A percentile compares a stretch with the other conserved stretches of the same genome.
phyloP scores from a whole-genome alignment of 2,113 vertebrate species.

The Sigmodon hispidus region DNA sequence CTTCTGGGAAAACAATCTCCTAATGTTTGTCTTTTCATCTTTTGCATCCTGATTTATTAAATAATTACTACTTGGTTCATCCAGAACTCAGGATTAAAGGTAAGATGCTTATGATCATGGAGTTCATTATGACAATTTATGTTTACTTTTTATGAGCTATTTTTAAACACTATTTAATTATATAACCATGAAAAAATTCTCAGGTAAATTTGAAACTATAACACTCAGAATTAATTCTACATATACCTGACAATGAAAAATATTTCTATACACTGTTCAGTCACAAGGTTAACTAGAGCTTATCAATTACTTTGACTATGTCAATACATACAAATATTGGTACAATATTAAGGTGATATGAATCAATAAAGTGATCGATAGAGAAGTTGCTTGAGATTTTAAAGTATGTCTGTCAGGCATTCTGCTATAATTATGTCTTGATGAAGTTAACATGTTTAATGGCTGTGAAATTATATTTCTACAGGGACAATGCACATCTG shows the following conservation, averaged over 20 bases:
- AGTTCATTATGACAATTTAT: neutral
- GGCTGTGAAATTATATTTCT: conserved; percentile 84
- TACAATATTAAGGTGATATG: conserved; percentile 71
- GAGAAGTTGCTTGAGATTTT: conserved; percentile 68
- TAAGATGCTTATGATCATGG: neutral
- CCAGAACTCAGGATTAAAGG: neutral
- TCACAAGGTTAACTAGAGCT: neutral
- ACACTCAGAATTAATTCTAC: neutral
- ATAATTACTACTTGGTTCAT: neutral
- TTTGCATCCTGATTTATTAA: neutral
- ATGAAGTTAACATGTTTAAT: conserved; percentile 85
- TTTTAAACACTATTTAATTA: neutral
- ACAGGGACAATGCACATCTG: conserved; percentile 82
- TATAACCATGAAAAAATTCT: neutral
- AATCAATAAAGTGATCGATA: conserved; percentile 81
- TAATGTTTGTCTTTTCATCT: neutral
- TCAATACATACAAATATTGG: neutral
- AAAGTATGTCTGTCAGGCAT: conserved; percentile 73
- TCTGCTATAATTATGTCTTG: conserved; percentile 81
- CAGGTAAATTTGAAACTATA: conserved; percentile 20
- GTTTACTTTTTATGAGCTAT: neutral
- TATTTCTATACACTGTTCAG: conserved; percentile 13
- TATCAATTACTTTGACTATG: conserved; percentile 43
- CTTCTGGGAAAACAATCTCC: neutral
- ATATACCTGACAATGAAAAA: neutral